Evolutionary conservation across 2,113 vertebrate genomes (phyloP).

Genomic region (Pygoscelis adeliae): DNA sequence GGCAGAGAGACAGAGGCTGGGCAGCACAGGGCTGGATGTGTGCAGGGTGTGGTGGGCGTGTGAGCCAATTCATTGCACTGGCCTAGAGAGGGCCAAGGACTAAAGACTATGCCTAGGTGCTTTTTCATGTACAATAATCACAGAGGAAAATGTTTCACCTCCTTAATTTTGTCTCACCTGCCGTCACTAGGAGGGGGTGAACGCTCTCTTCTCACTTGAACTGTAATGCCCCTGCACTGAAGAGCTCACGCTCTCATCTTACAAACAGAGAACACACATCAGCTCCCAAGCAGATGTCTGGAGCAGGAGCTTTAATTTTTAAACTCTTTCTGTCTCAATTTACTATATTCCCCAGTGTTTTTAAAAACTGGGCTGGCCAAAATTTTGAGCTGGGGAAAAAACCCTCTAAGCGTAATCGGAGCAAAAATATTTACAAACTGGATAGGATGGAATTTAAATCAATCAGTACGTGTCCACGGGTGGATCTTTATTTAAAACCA

Average conservation of each 20-base stretch:
- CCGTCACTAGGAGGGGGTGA: background rate
- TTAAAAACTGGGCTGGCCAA: background rate
- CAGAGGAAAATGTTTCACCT: background rate
- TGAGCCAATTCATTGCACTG: fast-evolving
- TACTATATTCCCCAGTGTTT: background rate
- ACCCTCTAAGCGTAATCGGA: background rate
- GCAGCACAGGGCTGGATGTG: background rate
- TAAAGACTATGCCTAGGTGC: too few relatives aligned
- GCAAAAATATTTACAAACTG: background rate
- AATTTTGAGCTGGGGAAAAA: fast-evolving
- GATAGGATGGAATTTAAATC: background rate
- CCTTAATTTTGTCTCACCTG: background rate
- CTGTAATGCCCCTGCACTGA: background rate
- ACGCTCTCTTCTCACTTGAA: background rate
- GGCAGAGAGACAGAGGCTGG: background rate
- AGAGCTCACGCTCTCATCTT: background rate
- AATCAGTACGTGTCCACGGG: background rate
- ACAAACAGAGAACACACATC: background rate
- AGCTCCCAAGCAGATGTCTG: background rate
- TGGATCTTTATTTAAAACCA: background rate
- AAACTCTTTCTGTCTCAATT: background rate
- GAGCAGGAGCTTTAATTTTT: background rate
- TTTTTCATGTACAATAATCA: background rate
- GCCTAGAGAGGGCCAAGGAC: too few relatives aligned
- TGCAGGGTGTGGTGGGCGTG: fast-evolving